Base-by-base conservation (phyloP, 2,113 vertebrate genomes). In the Macrotus californicus region DNA sequence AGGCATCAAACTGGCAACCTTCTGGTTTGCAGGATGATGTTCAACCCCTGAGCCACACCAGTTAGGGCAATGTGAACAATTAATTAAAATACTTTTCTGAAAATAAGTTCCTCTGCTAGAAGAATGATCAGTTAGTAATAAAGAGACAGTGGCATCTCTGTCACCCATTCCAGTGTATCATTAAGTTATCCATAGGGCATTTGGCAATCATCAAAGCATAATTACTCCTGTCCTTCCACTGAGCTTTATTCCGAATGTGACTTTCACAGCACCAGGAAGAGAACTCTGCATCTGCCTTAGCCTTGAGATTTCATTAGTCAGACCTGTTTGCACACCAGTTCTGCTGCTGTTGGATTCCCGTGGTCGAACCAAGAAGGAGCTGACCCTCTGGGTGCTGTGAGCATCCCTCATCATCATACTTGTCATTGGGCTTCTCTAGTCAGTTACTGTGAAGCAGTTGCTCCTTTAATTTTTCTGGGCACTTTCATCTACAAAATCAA, bases 231-330 rank as follows among this genome's bases (percentile, higher is more conserved):
- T 50, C 12, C 5, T 73, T 61, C 50, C 11, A 26, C 52, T 96
- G 66, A 93, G 6, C 54, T 96, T 81, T n/a, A 59, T 89, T 64
- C 54, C 86, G 34, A 88, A 87, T 91, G 67, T 56, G 52, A 79
- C 64, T 95, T 43, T 46, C 80, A 81, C 39, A 92, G 46, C n/a
- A 72, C 67, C 46, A 18, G 54, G 36, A 67, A 29, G 50, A 94
- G 46, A 88, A 24, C 64, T 34, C 48, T n/a, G 3, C 11, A 88
- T 15, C 15, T 80, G 29, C 54, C 10, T 50, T 84, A 61, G 39
- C 24, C 13, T 85, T 36, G 52, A 52, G 8, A 10, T 36, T 73
- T 59, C 77, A 48, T 64, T 34, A 41, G 39, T 48, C 4, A 48
- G 18, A 50, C 2, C 5, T 5, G 15, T 10, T 46, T 82, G 19